Evolutionary conservation across 2,888 invertebrate genomes (phyloP).

Genomic region (Leucozona laternaria): DNA sequence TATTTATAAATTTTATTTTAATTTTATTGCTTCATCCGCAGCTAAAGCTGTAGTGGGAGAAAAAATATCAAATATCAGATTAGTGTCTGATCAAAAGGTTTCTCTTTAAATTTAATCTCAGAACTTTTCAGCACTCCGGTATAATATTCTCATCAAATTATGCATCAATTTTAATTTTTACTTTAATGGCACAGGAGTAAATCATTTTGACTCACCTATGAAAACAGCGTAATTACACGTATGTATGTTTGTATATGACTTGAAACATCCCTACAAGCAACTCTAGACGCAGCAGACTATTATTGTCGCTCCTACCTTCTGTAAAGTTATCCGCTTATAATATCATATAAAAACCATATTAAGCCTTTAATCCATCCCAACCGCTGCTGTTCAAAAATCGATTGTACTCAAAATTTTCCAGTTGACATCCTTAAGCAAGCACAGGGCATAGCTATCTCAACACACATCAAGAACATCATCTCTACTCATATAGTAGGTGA

Average conservation of each 20-base stretch:
- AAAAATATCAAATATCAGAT: too few species aligned
- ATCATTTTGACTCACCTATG: too few species aligned
- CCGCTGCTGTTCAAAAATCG: conserved; percentile 10
- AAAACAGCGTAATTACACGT: not conserved
- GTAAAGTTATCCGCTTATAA: not conserved
- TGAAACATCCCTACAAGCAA: not conserved
- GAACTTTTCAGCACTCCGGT: too few species aligned
- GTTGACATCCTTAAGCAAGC: conserved; percentile 5
- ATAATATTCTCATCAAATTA: too few species aligned
- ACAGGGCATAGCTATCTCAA: not conserved
- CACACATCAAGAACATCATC: conserved; percentile 5
- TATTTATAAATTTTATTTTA: not conserved
- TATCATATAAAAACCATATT: conserved; percentile 4
- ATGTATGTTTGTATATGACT: too few species aligned
- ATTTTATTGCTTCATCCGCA: not conserved
- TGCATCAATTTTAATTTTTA: too few species aligned
- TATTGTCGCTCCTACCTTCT: too few species aligned
- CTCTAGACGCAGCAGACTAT: not conserved
- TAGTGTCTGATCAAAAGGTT: too few species aligned
- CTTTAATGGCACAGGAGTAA: too few species aligned
- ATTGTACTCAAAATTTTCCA: conserved; percentile 23
- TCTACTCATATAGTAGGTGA: not conserved
- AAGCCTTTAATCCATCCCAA: conserved; percentile 4
- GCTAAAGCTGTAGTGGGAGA: too few species aligned
- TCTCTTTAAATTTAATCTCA: too few species aligned